Evolutionary conservation across 1,140 invertebrate species (phyloP).

Genomic region (Caenorhabditis briggsae): DNA sequence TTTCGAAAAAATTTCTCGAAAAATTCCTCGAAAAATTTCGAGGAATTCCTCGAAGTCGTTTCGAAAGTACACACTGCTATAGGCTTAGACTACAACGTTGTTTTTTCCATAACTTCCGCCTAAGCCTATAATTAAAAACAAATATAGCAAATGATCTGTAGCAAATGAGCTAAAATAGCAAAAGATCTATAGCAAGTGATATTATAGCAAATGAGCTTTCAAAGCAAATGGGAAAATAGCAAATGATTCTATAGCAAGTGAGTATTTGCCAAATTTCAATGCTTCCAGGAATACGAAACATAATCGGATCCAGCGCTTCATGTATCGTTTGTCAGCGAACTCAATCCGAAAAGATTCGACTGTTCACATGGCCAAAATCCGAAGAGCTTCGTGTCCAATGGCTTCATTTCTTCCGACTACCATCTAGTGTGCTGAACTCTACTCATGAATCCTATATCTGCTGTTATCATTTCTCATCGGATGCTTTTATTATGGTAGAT

Average conservation of each 20-base stretch:
- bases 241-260: too few species aligned
- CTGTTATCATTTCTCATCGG: constrained; percentile 23
- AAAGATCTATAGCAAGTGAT: too few species aligned
- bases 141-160: too few species aligned
- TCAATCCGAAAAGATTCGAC: constrained; percentile 25
- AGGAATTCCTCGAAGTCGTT: too few species aligned
- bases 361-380: constrained; percentile 32
- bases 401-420: constrained; percentile 21
- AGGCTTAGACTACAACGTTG: too few species aligned
- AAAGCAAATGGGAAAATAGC: too few species aligned
- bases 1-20: too few species aligned
- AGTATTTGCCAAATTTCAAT: not conserved
- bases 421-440: not conserved
- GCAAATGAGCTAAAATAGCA: too few species aligned
- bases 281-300: constrained; percentile 6
- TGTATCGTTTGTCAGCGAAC: constrained; percentile 36
- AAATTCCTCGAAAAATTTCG: too few species aligned
- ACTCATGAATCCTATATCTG: constrained; percentile 14
- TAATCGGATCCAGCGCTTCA: not conserved
- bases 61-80: too few species aligned
- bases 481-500: constrained; percentile 12
- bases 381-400: constrained; percentile 21
- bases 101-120: too few species aligned
- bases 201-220: too few species aligned
- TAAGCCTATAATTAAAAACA: not conserved